Evolutionary conservation across 1,140 invertebrate genomes (phyloP).

Genomic region (Drosophila ogumai): DNA sequence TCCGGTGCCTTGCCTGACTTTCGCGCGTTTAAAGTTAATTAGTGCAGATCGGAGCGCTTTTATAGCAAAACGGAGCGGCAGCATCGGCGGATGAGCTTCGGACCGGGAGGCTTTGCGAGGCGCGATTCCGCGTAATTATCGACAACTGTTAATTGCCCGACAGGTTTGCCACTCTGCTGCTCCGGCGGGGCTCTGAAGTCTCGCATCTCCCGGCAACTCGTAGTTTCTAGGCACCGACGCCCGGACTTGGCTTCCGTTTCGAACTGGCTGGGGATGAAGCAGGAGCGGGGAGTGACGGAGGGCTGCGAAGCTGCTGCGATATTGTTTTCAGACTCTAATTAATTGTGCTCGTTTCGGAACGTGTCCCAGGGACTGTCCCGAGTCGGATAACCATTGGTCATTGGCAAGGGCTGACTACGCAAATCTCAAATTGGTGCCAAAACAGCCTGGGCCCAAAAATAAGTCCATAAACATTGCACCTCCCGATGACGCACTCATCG

Average conservation of each 20-base stretch:
- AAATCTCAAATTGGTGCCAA: slow-evolving; percentile 63
- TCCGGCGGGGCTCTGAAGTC: slow-evolving; percentile 16
- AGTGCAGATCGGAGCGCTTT: slow-evolving; percentile 67
- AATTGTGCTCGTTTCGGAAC: slow-evolving; percentile 76
- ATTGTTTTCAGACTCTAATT: slow-evolving; percentile 83
- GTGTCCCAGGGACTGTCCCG: slow-evolving; percentile 51
- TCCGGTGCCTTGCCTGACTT: slow-evolving; percentile 56
- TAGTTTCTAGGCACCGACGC: slow-evolving; percentile 49
- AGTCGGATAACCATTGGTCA: slow-evolving; percentile 20
- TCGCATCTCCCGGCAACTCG: background rate
- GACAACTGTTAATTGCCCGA: slow-evolving; percentile 75
- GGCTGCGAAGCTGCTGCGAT: slow-evolving; percentile 10
- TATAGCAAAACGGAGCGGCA: slow-evolving; percentile 44
- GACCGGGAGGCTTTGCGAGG: slow-evolving; percentile 30
- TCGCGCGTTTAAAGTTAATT: slow-evolving; percentile 74
- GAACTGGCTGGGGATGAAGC: background rate
- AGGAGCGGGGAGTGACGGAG: background rate
- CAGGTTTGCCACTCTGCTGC: slow-evolving; percentile 62
- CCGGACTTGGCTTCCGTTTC: slow-evolving; percentile 53
- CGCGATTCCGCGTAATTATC: slow-evolving; percentile 80
- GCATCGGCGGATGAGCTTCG: slow-evolving; percentile 31
- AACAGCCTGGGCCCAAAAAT: slow-evolving; percentile 50
- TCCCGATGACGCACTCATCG: slow-evolving; percentile 57
- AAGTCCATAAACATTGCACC: slow-evolving; percentile 66
- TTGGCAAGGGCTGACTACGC: slow-evolving; percentile 51